Conservation (phyloP, 92 coral and sea anemone genomes). For the Siderastrea radians region DNA sequence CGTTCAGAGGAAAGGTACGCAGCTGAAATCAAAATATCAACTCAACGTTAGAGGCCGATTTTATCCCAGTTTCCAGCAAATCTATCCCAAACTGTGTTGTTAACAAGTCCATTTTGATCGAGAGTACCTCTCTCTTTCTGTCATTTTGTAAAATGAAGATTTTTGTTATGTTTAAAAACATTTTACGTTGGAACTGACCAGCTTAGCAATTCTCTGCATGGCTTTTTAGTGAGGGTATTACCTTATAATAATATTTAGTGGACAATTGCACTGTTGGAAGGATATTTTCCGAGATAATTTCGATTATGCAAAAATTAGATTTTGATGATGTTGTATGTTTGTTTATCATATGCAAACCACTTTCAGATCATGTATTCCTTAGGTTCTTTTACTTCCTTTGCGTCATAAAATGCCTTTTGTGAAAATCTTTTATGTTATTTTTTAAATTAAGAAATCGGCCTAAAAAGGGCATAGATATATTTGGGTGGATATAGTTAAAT, state of each 20-base stretch:
- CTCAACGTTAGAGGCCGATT: not conserved
- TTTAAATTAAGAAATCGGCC: not conserved
- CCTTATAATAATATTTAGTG: not conserved
- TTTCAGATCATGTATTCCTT: not conserved
- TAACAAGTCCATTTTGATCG: not conserved
- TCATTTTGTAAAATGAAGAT: not conserved
- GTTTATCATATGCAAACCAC: slow-evolving; percentile 15
- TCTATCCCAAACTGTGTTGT: not conserved
- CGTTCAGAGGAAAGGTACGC: slow-evolving; percentile 92
- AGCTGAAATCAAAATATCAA: not conserved
- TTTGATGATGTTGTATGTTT: slow-evolving; percentile 1
- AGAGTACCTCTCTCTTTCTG: not conserved
- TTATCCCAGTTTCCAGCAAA: not conserved
- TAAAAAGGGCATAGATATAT: not conserved
- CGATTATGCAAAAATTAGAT: not conserved
- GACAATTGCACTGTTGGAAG: not conserved
- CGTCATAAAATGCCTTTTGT: slow-evolving; percentile 4
- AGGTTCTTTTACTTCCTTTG: slow-evolving; percentile 2
- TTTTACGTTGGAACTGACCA: not conserved
- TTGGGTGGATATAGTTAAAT: not conserved
- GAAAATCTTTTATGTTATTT: not conserved
- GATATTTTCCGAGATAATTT: not conserved
- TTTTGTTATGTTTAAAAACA: slow-evolving; percentile 1
- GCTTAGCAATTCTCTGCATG: slow-evolving; percentile 27
- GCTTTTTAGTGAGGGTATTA: not conserved